Conservation (phyloP, 2,888 invertebrate genomes). For the Spicauda simplicius region DNA sequence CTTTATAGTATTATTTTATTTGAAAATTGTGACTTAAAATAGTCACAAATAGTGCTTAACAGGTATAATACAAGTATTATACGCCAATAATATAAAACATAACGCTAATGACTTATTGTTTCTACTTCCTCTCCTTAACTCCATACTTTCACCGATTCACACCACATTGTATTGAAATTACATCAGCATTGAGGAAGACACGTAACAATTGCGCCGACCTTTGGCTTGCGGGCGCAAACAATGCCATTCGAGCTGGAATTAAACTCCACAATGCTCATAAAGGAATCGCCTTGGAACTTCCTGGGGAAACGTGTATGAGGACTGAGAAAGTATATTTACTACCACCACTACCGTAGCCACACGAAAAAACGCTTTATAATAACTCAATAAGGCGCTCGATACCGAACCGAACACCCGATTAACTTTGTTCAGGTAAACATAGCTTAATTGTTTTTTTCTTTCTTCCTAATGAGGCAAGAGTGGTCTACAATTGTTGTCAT, state of each 20-base stretch:
- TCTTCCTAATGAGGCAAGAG: conserved; percentile 81
- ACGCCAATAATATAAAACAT: neutral
- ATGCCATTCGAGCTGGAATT: conserved; percentile 74
- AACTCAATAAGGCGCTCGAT: conserved; percentile 42
- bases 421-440: conserved; percentile 58
- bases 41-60: too few species aligned
- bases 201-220: conserved; percentile 41
- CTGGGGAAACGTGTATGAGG: conserved; percentile 68
- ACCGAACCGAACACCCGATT: conserved; percentile 8
- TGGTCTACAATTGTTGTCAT: conserved; percentile 77
- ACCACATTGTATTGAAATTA: conserved; percentile 23
- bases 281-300: conserved; percentile 70
- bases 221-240: conserved; percentile 66
- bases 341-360: conserved; percentile 32
- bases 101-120: conserved; percentile 8
- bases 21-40: too few species aligned
- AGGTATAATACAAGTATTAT: too few species aligned
- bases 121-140: conserved; percentile 3
- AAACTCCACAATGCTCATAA: conserved; percentile 80
- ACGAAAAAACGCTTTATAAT: conserved; percentile 50
- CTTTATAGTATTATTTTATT: too few species aligned
- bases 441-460: conserved; percentile 73
- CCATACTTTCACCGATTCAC: conserved; percentile 24
- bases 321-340: conserved; percentile 41
- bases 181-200: conserved; percentile 12